Evolutionary conservation across 2,888 invertebrate species (phyloP).

Genomic region (Nowickia ferox): DNA sequence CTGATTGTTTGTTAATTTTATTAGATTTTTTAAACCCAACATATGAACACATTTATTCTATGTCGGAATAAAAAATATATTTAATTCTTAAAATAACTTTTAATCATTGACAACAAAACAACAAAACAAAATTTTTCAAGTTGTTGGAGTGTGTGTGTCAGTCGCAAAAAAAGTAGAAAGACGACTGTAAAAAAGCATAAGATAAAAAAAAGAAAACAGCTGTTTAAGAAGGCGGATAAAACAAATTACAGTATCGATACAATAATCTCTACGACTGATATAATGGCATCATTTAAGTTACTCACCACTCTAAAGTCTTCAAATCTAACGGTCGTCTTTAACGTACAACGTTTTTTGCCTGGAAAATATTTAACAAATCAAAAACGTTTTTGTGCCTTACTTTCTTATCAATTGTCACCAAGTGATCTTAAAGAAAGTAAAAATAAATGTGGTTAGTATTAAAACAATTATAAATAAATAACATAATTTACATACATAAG

Average conservation of each 20-base stretch:
- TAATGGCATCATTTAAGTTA: conserved; percentile 59
- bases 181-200: not conserved
- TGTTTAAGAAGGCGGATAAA: conserved; percentile 5
- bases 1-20: conserved; percentile 32
- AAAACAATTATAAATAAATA: not conserved
- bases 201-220: conserved; percentile 43
- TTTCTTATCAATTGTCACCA: conserved; percentile 29
- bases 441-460: conserved; percentile 59
- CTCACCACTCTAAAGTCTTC: conserved; percentile 43
- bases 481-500: not conserved
- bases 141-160: conserved; percentile 3
- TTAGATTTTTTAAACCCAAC: conserved; percentile 43
- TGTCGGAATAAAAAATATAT: not conserved
- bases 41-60: conserved; percentile 26
- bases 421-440: conserved; percentile 20
- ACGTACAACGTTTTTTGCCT: conserved; percentile 29
- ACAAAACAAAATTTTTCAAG: not conserved
- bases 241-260: not conserved
- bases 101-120: conserved; percentile 39
- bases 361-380: conserved; percentile 26
- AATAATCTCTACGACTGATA: not conserved
- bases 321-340: conserved; percentile 27
- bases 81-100: conserved; percentile 24
- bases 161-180: conserved; percentile 8
- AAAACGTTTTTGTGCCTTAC: conserved; percentile 38